Evolutionary conservation across 2,797 vertebrate genomes (phyloP).

Genomic region (Poecile montanus): DNA sequence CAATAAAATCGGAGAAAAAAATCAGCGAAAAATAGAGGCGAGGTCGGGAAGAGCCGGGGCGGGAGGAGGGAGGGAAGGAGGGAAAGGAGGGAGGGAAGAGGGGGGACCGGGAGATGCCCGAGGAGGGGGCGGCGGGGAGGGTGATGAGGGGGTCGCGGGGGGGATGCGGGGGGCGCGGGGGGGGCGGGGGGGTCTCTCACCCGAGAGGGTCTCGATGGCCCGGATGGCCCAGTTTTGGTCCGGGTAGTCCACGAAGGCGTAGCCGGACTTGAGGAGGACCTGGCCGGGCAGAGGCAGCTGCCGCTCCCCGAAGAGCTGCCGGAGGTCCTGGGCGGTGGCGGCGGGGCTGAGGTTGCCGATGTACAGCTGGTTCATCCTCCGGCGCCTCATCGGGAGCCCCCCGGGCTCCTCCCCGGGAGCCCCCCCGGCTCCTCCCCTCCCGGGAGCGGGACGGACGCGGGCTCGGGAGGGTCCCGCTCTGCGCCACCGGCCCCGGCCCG

Average conservation of each 20-base stretch:
- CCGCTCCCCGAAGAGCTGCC: constrained; percentile 90
- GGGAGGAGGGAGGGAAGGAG: background rate
- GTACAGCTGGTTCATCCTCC: constrained; percentile 97
- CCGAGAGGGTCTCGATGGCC: constrained; percentile 90
- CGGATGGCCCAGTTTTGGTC: constrained; percentile 94
- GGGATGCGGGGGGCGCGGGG: background rate
- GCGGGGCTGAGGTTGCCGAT: constrained; percentile 94
- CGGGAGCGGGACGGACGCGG: background rate
- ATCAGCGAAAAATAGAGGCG: constrained; percentile 90
- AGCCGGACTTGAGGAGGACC: constrained; percentile 92
- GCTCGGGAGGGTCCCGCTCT: background rate
- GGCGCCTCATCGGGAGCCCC: constrained; percentile 49
- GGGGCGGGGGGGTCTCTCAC: constrained; percentile 72
- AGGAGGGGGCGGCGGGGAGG: background rate
- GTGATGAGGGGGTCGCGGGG: background rate
- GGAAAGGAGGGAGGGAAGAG: background rate
- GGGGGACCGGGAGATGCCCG: background rate
- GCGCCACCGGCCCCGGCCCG: constrained; percentile 22
- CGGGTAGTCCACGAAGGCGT: constrained; percentile 94
- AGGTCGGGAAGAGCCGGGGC: background rate
- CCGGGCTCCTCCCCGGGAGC: constrained; percentile 1
- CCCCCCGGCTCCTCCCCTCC: background rate
- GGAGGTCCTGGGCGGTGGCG: constrained; percentile 92
- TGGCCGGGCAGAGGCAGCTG: constrained; percentile 90
- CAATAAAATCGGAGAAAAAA: constrained; percentile 98